Evolutionary conservation across 1,140 invertebrate genomes (phyloP), one percentile per base, ranked within the genome.

Genomic region (Mactra quadrangularis): DNA sequence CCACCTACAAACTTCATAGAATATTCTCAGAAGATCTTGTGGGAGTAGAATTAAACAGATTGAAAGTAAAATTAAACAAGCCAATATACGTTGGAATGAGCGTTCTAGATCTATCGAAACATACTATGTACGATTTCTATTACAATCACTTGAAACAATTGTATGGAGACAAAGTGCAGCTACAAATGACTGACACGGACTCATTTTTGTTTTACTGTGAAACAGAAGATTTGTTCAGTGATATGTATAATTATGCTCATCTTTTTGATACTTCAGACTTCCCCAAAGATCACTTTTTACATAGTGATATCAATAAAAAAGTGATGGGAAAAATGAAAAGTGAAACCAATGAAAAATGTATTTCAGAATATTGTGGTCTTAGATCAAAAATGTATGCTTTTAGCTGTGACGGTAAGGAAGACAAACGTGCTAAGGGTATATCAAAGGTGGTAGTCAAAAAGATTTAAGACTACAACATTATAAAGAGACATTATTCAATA

Each of bases 311-410:
- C 52, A 94, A 94, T 84, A 94, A 93, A 86, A 94, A 94, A 84
- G 90, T 93, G 6, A 22, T 93, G 3, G 93, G 94, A 9, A 91
- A 93, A 87, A 92, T 94, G 84, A 94, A 94, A 88, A 93, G 94
- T 90, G 94, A 94, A 88, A 87, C 87, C 35, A 89, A 88, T 82
- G 91, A 60, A 47, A 76, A 59, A 76, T 59, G 33, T 50, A 76
- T 76, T 41, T 59, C 45, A 27, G 72, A 72, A 72, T 72, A 41
- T 55, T 72, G 70, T 55, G 29, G 70, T 22, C 25, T 35, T 0
- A 53, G 50, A 53, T 52, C 13, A 7, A 71, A 71, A 53, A 78
- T 78, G 62, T 78, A 78, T 78, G 62, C 60, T 15, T 78, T 33
- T 25, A 52, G n/a, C 13, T 78, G 62, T 68, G 60, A 55, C 55